Evolutionary conservation across 64 coral and sea anemone genomes (phyloP).

Genomic region (Stylophora pistillata): DNA sequence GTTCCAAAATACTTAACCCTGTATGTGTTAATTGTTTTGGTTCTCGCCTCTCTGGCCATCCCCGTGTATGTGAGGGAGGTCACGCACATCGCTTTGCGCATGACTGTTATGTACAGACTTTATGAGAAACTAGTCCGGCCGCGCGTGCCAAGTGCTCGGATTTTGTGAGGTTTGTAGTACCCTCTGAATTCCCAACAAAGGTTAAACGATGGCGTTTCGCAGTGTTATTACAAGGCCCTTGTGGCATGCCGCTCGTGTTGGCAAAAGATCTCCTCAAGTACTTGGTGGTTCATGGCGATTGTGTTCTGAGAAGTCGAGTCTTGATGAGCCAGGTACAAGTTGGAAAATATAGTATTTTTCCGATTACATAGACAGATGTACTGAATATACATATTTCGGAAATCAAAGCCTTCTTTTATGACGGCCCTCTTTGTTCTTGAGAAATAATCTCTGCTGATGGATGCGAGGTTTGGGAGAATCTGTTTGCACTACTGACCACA

Average conservation of each 20-base stretch:
- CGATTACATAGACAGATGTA: no score
- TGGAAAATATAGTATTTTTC: background rate
- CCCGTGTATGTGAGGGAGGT: background rate
- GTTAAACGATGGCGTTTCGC: constrained; percentile 60
- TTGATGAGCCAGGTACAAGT: constrained; percentile 17
- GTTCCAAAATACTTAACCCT: no score
- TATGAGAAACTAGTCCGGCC: background rate
- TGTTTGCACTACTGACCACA: background rate
- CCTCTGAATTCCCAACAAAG: background rate
- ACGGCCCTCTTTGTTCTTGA: background rate
- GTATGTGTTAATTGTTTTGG: no score
- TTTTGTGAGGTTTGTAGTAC: background rate
- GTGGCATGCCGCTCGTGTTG: constrained; percentile 12
- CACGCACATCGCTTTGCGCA: background rate
- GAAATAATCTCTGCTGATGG: background rate
- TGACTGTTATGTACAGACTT: background rate
- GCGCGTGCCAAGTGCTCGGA: background rate
- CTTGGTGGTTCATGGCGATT: constrained; percentile 28
- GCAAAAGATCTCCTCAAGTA: constrained; percentile 21
- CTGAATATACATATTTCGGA: no score
- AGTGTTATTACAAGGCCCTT: constrained; percentile 58
- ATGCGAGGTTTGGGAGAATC: background rate
- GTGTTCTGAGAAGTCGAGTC: constrained; percentile 29
- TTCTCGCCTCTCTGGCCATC: background rate
- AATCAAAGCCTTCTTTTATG: background rate